Percentiles rank a stretch among this genome's conserved stretches.
Conservation (phyloP, 2,888 invertebrate species). For the Coremacera marginata region DNA sequence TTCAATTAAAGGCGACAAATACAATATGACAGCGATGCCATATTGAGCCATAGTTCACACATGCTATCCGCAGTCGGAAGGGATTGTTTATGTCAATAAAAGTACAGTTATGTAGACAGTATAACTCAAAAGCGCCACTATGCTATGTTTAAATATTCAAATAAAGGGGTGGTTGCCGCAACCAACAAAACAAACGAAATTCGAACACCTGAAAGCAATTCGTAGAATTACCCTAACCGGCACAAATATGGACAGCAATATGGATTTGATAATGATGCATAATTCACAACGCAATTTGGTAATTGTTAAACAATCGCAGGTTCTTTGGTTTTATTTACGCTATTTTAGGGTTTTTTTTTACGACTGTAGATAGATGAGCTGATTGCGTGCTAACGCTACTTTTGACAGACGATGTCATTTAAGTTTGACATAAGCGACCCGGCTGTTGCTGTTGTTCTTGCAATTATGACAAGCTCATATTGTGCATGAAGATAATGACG, state of each 20-base stretch:
- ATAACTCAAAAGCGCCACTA: not conserved
- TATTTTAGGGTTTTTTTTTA: not conserved
- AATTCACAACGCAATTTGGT: constrained; percentile 35
- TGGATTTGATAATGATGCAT: constrained; percentile 25
- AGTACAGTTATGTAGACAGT: constrained; percentile 28
- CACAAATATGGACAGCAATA: not conserved
- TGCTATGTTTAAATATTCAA: not conserved
- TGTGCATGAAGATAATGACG: constrained; percentile 6
- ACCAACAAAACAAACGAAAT: not conserved
- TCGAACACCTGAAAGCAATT: constrained; percentile 36
- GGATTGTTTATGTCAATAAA: constrained; percentile 25
- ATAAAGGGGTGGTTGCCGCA: constrained; percentile 6
- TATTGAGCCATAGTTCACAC: not conserved
- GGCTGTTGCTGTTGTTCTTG: constrained; percentile 36
- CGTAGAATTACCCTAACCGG: not conserved
- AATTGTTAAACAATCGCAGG: constrained; percentile 39
- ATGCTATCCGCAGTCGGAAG: not conserved
- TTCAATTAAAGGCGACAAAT: constrained; percentile 26
- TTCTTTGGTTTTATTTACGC: constrained; percentile 35
- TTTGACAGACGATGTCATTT: constrained; percentile 26
- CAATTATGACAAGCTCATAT: constrained; percentile 27
- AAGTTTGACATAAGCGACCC: constrained; percentile 41
- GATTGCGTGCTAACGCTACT: constrained; percentile 24
- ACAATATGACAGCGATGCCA: constrained; percentile 7
- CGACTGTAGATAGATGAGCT: constrained; percentile 33